phyloP scores from a whole-genome alignment of 2,888 invertebrate genomes.

The Andricus curvator region DNA sequence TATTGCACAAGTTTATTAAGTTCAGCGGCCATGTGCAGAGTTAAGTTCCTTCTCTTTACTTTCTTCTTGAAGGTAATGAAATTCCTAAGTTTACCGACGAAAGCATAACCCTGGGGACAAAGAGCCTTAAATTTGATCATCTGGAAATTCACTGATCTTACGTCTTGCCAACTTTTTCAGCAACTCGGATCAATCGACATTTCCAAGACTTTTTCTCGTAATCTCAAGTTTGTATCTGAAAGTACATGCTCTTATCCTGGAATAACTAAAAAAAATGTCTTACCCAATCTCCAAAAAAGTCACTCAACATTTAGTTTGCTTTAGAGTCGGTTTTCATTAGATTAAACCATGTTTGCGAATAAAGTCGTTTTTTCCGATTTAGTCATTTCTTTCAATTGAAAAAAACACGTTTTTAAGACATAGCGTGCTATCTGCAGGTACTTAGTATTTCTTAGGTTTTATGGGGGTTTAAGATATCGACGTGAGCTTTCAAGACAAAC shows the following conservation, averaged over 20 bases:
- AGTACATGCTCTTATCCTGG: background rate
- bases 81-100: constrained; percentile 8
- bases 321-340: background rate
- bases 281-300: background rate
- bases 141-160: constrained; percentile 2
- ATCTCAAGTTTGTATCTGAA: background rate
- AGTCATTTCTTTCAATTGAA: too few relatives aligned
- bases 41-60: background rate
- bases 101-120: constrained; percentile 11
- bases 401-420: too few relatives aligned
- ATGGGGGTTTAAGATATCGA: too few relatives aligned
- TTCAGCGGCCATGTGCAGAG: background rate
- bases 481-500: too few relatives aligned
- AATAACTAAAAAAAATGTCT: background rate
- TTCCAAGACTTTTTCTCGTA: background rate
- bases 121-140: constrained; percentile 18
- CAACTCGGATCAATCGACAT: constrained; percentile 27
- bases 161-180: constrained; percentile 17
- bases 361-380: too few relatives aligned
- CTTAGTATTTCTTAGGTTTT: too few relatives aligned
- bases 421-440: too few relatives aligned
- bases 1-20: constrained; percentile 7
- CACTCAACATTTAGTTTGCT: background rate
- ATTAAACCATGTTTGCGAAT: background rate
- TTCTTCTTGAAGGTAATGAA: background rate